Percentiles rank a stretch among this genome's conserved stretches.
Conservation (phyloP, 64 coral and sea anemone genomes). For the Orbicella faveolata region DNA sequence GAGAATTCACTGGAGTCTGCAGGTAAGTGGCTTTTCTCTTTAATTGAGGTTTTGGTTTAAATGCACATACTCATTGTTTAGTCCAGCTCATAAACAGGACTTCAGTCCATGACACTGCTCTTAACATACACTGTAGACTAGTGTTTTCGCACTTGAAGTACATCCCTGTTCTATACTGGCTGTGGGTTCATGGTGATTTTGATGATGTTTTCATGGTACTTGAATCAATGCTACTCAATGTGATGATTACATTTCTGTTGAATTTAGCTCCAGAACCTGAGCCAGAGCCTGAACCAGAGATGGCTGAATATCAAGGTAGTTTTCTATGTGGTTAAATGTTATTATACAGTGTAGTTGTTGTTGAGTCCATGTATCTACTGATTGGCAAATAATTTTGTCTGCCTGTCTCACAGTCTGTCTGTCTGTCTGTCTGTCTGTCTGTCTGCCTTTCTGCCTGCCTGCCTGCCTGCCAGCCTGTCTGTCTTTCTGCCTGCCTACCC, state of each 20-base stretch:
- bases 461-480: not conserved
- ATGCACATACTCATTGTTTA: not conserved
- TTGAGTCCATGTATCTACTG: too few species aligned
- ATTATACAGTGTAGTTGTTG: too few species aligned
- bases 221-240: too few species aligned
- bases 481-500: too few species aligned
- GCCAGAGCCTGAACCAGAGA: constrained; percentile 24
- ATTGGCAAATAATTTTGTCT: not conserved
- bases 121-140: too few species aligned
- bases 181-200: too few species aligned
- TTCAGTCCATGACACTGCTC: too few species aligned
- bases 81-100: too few species aligned
- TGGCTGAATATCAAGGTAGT: constrained; percentile 37
- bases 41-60: not conserved
- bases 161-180: too few species aligned
- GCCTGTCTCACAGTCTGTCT: not conserved
- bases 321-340: not conserved
- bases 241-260: not conserved
- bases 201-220: too few species aligned
- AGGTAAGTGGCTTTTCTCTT: not conserved
- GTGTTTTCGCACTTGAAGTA: too few species aligned
- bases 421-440: not conserved
- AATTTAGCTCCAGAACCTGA: constrained; percentile 17
- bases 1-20: not conserved
- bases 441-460: not conserved